A percentile compares a stretch with the other conserved stretches of the same genome.
Evolutionary conservation across 2,888 invertebrate species (phyloP).

Genomic region (Lumbricus terrestris): DNA sequence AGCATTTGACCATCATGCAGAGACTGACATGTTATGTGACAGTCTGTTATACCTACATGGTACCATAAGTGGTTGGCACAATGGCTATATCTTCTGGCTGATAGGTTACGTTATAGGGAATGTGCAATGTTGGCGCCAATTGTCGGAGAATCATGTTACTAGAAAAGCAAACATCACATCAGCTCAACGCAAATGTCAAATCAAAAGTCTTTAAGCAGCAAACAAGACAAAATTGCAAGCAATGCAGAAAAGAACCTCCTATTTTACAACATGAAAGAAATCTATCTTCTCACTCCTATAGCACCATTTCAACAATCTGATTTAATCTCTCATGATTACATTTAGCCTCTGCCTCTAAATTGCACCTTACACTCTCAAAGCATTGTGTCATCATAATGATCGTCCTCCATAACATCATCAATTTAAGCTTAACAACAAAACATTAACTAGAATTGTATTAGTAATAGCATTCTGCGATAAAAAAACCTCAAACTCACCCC

Average conservation of each 20-base stretch:
- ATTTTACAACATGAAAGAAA: too few relatives aligned
- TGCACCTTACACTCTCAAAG: background rate
- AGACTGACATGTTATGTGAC: background rate
- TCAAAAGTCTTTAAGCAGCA: background rate
- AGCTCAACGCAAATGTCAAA: background rate
- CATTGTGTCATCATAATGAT: background rate
- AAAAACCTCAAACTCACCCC: conserved; percentile 46
- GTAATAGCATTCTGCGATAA: too few relatives aligned
- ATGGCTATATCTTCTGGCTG: conserved; percentile 97
- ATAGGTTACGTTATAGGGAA: conserved; percentile 77
- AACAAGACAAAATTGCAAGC: too few relatives aligned
- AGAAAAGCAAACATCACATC: conserved; percentile 12
- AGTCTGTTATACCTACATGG: conserved; percentile 39
- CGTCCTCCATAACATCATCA: background rate
- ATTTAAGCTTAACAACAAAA: background rate
- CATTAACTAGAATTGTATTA: too few relatives aligned
- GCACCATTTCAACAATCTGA: too few relatives aligned
- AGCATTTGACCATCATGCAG: background rate
- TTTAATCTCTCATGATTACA: background rate
- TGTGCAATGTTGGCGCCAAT: conserved; percentile 85
- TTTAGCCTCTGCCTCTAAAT: background rate
- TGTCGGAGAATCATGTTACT: conserved; percentile 91
- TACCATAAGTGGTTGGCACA: conserved; percentile 80
- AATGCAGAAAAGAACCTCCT: too few relatives aligned
- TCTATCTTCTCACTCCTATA: too few relatives aligned